Percentiles rank a stretch among this genome's conserved stretches.
Evolutionary conservation across 2,113 vertebrate genomes (phyloP).

Genomic region (Sprattus sprattus): DNA sequence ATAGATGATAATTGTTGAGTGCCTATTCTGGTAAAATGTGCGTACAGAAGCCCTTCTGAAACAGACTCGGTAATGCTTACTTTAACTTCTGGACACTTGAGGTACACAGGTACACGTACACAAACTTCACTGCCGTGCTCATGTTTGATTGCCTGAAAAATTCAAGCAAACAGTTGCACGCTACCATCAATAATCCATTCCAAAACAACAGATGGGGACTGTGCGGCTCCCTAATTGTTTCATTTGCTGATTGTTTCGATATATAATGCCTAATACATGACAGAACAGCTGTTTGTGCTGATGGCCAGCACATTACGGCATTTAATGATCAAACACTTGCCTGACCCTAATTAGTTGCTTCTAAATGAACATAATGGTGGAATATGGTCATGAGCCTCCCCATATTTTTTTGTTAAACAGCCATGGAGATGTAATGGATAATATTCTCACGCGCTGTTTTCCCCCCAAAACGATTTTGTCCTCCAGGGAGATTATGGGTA

Average conservation of each 20-base stretch:
- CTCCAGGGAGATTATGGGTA: constrained; percentile 77
- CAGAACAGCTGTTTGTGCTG: constrained; percentile 51
- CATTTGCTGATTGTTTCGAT: constrained; percentile 41
- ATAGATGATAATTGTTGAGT: neutral
- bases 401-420: constrained; percentile 20
- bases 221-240: constrained; percentile 33
- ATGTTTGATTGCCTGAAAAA: neutral
- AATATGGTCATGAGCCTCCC: neutral
- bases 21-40: neutral
- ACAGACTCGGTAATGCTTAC: neutral
- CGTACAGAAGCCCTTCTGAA: neutral
- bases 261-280: constrained; percentile 48
- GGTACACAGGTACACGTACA: neutral
- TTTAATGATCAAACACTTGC: constrained; percentile 47
- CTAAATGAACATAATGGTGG: constrained; percentile 38
- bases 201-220: constrained; percentile 44
- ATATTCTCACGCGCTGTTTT: neutral
- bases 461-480: constrained; percentile 13
- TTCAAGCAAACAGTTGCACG: neutral
- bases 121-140: neutral
- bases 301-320: constrained; percentile 39
- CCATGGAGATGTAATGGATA: neutral
- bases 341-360: constrained; percentile 45
- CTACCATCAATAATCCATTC: constrained; percentile 26
- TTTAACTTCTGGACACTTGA: neutral